Conservation (phyloP, 2,888 invertebrate genomes). For the Lasius fuliginosus region DNA sequence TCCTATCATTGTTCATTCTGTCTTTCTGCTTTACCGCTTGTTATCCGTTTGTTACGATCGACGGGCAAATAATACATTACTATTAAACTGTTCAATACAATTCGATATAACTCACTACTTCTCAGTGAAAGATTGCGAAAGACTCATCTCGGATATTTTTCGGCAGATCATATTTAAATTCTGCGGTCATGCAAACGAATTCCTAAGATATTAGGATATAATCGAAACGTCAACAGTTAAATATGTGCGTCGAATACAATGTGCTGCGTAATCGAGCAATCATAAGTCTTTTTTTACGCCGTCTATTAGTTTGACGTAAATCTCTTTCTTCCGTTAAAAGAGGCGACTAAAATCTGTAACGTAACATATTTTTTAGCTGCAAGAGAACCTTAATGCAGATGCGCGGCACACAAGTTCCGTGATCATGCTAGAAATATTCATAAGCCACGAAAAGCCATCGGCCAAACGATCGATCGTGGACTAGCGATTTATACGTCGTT, state of each 20-base stretch:
- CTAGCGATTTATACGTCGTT: slow-evolving; percentile 49
- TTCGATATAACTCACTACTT: slow-evolving; percentile 48
- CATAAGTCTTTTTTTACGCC: neutral
- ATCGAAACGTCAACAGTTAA: neutral
- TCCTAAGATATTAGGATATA: neutral
- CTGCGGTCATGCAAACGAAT: neutral
- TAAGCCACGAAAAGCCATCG: slow-evolving; percentile 23
- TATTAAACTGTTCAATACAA: neutral
- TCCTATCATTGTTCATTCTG: slow-evolving; percentile 42
- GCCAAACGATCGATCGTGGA: slow-evolving; percentile 39
- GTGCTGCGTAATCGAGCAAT: neutral
- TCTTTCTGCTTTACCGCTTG: slow-evolving; percentile 6
- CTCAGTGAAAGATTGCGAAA: slow-evolving; percentile 24
- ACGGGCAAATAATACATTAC: neutral
- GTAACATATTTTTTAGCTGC: neutral
- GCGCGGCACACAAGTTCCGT: neutral
- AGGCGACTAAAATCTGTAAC: neutral
- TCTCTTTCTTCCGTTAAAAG: neutral
- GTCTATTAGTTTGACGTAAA: neutral
- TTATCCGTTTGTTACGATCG: slow-evolving; percentile 6
- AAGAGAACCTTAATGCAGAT: neutral
- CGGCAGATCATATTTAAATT: neutral
- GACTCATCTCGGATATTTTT: neutral
- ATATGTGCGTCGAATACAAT: neutral
- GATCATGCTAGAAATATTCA: slow-evolving; percentile 13